These are phyloP conservation scores for Oxyura jamaicensis DNA, from an alignment of 2,113 vertebrate genomes.

Conservation along the genomic window DNA sequence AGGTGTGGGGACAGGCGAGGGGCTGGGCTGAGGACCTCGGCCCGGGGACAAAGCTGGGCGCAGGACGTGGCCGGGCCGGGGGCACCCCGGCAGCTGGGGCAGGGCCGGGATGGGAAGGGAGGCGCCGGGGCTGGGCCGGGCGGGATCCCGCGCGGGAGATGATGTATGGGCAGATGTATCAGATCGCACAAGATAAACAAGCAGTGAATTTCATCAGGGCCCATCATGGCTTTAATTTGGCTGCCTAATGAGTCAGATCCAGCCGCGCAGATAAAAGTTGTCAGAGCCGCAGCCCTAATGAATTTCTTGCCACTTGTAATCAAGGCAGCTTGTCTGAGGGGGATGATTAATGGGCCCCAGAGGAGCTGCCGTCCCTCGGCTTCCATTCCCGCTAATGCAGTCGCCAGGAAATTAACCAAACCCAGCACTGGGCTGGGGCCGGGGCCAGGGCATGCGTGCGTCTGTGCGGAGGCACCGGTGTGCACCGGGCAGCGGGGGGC, in stretches of 20 bases:
- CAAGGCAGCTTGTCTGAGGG: constrained; percentile 95
- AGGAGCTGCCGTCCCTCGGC: constrained; percentile 93
- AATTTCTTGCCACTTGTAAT: constrained; percentile 99
- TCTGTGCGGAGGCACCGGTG: background rate
- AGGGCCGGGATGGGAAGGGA: constrained; percentile 31
- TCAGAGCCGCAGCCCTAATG: constrained; percentile 94
- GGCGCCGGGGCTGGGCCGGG: constrained; percentile 23
- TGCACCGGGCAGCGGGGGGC: fast-evolving
- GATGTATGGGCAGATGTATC: constrained; percentile 91
- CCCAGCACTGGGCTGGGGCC: background rate
- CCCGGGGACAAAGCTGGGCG: background rate
- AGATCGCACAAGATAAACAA: constrained; percentile 98
- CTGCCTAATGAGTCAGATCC: constrained; percentile 97
- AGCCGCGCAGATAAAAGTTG: constrained; percentile 95
- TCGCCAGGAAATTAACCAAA: constrained; percentile 74
- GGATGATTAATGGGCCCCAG: constrained; percentile 95
- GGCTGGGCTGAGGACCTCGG: background rate
- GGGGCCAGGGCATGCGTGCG: background rate
- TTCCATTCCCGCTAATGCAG: constrained; percentile 85
- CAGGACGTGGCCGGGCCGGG: background rate
- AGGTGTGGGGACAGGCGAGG: fast-evolving
- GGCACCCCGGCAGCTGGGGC: background rate
- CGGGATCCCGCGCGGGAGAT: constrained; percentile 59
- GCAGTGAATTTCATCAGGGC: constrained; percentile 95
- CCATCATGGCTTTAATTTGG: constrained; percentile 96